Evolutionary conservation across 1,140 invertebrate species (phyloP), one percentile per base, ranked within the genome.

Genomic region (Brachionus sp.): DNA sequence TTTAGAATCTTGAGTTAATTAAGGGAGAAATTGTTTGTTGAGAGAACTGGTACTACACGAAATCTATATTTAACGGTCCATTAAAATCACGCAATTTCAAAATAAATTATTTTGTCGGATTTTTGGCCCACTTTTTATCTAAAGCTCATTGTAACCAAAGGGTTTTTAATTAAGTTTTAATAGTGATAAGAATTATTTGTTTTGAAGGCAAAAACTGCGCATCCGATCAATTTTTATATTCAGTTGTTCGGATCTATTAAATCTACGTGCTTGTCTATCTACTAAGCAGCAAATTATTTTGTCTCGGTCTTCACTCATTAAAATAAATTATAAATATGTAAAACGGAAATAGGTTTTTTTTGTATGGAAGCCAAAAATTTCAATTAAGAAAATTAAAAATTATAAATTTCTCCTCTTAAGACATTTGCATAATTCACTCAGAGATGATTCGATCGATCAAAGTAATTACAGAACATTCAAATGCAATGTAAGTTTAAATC

Each of bases 321-420:
- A 25, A 57, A 57, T 57, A 57, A 57, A 23, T 23, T 57, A 57
- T 57, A 57, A 57, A 57, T 57, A 57, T 57, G 50, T 25, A 57
- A 57, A 57, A 19, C 50, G 50, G 50, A 57, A 57, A 57, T 57
- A 57, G 16, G 5, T 19, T 3, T 9, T 7, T 53, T 57, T 57
- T 57, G 50, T 57, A 57, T 57, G 16, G 5, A 57, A 57, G 50
- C 50, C 50, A 57, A 57, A 57, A 19, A 57, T 7, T 57, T 57
- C 16, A 57, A 57, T 57, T 57, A 19, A 57, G 50, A 57, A 57
- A 57, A 57, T 57, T 57, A 57, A 57, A 57, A 57, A 57, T 57
- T 57, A 57, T 57, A 57, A 57, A 57, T 57, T 57, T 57, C 7
- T 57, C 50, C 7, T 23, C 50, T 57, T 19, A 57, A 57, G 50